Evolutionary conservation across 2,113 vertebrate species (phyloP), one percentile per base, ranked within the genome.

Genomic region (Saccopteryx bilineata): DNA sequence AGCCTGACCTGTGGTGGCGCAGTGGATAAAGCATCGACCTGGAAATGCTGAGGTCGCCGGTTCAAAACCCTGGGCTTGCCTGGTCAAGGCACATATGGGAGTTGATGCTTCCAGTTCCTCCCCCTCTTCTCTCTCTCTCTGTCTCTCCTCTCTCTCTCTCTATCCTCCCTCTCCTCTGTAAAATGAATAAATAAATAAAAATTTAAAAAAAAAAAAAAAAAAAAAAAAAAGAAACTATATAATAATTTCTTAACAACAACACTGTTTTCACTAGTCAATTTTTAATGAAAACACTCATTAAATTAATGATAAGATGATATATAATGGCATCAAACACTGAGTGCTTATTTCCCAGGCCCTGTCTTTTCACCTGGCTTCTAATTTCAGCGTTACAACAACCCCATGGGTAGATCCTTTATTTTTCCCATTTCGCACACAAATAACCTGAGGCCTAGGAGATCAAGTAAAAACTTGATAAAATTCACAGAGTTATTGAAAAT

Each of bases 401-500:
- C 58, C 90, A 63, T 82, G 15, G 23, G 19, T n/a, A 83, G n/a
- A 15, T 61, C 50, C 3, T 83, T 1, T 79, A 72, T 50, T 92
- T 26, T 94, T 83, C 6, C 72, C 71, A 54, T 93, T 88, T 94
- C 63, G 11, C 23, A 68, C 12, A 79, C 52, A 74, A 79, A 15
- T 13, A 87, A 87, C 12, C 50, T 2, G 0, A 78, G 54, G 39
- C 14, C 19, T 24, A 74, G 46, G 21, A 80, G 72, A 23, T 71
- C 54, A 97, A 89, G 14, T 52, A 82, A 56, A 80, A 68, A 83
- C 19, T 71, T 83, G 31, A 93, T 26, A 61, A 85, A 91, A 61
- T 58, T 92, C 39, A 50, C 19, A 83, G 7, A 56, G 2, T 23
- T 60, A 7, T 92, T 87, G 87, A 95, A 61, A 13, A n/a, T 82